Conservation (phyloP, 2,888 invertebrate genomes). For the Pristionchus arcanus region DNA sequence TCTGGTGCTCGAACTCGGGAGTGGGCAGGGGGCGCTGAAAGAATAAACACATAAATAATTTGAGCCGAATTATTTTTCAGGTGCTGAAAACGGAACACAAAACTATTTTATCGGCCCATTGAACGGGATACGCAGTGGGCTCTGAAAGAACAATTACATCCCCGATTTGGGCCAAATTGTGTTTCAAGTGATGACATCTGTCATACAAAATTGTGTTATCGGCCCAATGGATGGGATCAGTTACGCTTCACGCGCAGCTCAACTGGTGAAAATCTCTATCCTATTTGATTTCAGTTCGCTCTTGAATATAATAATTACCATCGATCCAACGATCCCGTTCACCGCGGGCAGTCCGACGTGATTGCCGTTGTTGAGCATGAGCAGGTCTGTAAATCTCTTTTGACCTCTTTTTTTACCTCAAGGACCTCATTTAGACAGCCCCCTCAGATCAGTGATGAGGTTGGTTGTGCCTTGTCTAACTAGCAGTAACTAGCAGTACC, state of each 20-base stretch:
- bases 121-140: neutral
- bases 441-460: no score
- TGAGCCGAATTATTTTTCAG: neutral
- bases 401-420: no score
- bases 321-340: neutral
- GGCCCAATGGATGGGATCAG: neutral
- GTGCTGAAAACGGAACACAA: no score
- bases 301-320: neutral
- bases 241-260: neutral
- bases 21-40: conserved; percentile 35
- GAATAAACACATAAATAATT: neutral
- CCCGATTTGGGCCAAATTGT: neutral
- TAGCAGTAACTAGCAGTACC: no score
- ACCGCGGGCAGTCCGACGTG: neutral
- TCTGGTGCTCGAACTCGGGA: conserved; percentile 49
- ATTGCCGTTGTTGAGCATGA: conserved; percentile 11
- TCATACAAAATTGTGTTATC: neutral
- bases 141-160: neutral
- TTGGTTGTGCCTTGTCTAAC: no score
- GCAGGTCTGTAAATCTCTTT: neutral
- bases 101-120: neutral
- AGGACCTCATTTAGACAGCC: no score
- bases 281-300: neutral
- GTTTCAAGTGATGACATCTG: neutral
- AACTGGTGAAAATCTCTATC: neutral